Evolutionary conservation across 2,113 vertebrate genomes (phyloP).

Genomic region (Speoplatyrhinus poulsoni): DNA sequence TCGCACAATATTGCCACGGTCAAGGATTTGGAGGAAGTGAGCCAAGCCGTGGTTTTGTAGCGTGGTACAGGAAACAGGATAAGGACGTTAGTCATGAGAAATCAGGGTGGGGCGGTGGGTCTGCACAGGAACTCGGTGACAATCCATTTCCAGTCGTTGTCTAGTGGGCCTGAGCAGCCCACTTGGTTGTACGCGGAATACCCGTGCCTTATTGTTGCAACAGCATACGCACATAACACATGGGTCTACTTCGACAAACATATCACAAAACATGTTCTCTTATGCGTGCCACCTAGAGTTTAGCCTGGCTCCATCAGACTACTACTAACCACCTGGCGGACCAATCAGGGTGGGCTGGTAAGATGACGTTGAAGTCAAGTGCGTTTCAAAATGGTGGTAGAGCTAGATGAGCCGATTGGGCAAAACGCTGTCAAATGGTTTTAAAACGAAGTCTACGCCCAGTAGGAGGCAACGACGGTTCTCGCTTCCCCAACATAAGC

Average conservation of each 20-base stretch:
- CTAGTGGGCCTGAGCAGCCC: slow-evolving; percentile 18
- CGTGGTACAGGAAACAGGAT: slow-evolving; percentile 50
- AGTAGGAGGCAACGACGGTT: too few species aligned
- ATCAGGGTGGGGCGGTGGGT: not conserved
- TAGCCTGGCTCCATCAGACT: too few species aligned
- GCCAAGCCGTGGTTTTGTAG: slow-evolving; percentile 18
- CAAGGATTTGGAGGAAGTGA: not conserved
- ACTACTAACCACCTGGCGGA: too few species aligned
- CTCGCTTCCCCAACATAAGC: too few species aligned
- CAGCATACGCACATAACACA: not conserved
- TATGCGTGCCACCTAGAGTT: not conserved
- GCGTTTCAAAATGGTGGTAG: too few species aligned
- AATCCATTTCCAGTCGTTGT: slow-evolving; percentile 63
- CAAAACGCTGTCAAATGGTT: too few species aligned
- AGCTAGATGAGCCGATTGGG: too few species aligned
- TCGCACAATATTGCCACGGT: not conserved
- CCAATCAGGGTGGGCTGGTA: too few species aligned
- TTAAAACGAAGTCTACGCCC: too few species aligned
- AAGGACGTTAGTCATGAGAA: slow-evolving; percentile 63
- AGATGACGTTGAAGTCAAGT: too few species aligned
- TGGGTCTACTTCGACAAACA: not conserved
- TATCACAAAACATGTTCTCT: not conserved
- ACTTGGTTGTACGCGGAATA: slow-evolving; percentile 5
- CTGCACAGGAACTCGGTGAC: slow-evolving; percentile 50
- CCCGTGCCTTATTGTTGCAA: not conserved